These are phyloP conservation scores for Amblyornis subalaris DNA, from an alignment of 2,113 vertebrate species.

Conservation along the genomic window DNA sequence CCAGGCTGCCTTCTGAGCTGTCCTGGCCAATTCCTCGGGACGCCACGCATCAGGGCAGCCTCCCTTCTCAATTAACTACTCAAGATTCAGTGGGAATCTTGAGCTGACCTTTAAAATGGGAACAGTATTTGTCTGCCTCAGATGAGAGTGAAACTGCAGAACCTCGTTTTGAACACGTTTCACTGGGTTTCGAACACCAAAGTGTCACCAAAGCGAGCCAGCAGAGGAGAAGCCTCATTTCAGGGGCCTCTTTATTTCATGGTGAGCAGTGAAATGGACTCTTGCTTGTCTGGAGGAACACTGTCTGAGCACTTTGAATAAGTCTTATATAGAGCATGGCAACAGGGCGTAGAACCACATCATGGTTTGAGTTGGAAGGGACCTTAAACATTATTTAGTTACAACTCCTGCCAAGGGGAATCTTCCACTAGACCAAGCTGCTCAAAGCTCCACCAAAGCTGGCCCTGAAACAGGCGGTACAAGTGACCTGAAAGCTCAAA, in stretches of 20 bases:
- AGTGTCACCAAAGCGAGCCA: neutral
- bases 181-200: neutral
- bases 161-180: neutral
- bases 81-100: neutral
- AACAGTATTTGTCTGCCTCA: neutral
- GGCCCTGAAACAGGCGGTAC: neutral
- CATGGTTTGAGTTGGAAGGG: neutral
- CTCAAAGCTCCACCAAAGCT: neutral
- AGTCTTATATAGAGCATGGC: neutral
- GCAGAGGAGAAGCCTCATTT: neutral
- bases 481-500: neutral
- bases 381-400: neutral
- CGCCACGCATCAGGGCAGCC: neutral
- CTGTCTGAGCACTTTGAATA: neutral
- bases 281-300: neutral
- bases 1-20: neutral
- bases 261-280: neutral
- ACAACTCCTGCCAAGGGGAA: neutral
- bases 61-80: neutral
- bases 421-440: neutral
- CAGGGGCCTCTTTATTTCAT: neutral
- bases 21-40: neutral
- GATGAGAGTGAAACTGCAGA: neutral
- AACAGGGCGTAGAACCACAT: neutral
- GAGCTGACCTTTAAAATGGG: neutral